These are phyloP conservation scores for Cepphus grylle DNA, from an alignment of 2,113 vertebrate genomes.

Conservation along the genomic window DNA sequence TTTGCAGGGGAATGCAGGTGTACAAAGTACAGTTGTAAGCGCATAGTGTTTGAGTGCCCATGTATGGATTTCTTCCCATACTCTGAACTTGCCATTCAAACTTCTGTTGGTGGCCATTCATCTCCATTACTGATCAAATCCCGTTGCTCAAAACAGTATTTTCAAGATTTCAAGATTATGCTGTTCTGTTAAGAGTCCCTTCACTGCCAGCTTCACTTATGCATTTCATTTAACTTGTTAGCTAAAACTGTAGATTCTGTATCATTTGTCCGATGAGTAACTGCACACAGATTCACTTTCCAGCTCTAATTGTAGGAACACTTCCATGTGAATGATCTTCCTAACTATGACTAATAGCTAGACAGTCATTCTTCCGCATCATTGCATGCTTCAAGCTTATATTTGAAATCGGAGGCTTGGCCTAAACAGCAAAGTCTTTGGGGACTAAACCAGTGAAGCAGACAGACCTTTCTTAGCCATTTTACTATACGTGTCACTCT, in stretches of 20 bases:
- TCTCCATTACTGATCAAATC: background rate
- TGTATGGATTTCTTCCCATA: background rate
- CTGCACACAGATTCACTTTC: background rate
- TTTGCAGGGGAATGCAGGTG: background rate
- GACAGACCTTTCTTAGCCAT: background rate
- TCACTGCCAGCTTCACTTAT: background rate
- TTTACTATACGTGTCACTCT: background rate
- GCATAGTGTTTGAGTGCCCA: fast-evolving
- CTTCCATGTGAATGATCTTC: background rate
- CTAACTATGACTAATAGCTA: background rate
- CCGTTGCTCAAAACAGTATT: background rate
- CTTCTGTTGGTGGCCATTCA: background rate
- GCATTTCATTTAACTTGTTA: background rate
- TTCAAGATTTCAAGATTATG: background rate
- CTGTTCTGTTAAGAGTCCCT: background rate
- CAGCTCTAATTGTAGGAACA: background rate
- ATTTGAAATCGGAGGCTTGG: background rate
- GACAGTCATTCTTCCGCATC: slow-evolving; percentile 2
- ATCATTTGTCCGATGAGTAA: background rate
- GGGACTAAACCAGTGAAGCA: background rate
- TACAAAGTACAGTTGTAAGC: background rate
- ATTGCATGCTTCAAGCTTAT: background rate
- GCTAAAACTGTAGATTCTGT: background rate
- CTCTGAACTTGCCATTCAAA: background rate
- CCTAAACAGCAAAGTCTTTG: background rate